Evolutionary conservation across 2,888 invertebrate species (phyloP).

Genomic region (Drosophila putrida): DNA sequence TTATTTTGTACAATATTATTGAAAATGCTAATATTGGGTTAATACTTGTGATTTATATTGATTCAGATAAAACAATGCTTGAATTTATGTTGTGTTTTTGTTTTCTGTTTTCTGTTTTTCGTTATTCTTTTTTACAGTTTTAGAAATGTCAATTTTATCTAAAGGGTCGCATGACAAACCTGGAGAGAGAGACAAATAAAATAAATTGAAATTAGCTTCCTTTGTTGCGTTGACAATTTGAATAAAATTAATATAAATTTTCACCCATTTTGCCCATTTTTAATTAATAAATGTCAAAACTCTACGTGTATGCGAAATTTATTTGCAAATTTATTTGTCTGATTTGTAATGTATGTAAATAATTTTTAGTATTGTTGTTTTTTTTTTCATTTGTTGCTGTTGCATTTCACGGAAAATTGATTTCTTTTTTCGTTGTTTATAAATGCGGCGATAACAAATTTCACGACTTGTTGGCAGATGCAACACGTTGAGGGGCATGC

Average conservation of each 20-base stretch:
- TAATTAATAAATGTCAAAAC: slow-evolving; percentile 84
- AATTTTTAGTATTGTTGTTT: too few relatives aligned
- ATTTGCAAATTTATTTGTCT: slow-evolving; percentile 80
- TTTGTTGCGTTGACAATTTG: slow-evolving; percentile 82
- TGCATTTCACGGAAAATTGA: slow-evolving; percentile 59
- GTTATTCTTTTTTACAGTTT: slow-evolving; percentile 19
- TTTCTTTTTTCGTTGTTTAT: slow-evolving; percentile 39
- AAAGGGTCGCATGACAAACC: slow-evolving; percentile 46
- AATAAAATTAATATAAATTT: slow-evolving; percentile 84
- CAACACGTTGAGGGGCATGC: slow-evolving; percentile 7
- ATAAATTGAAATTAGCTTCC: slow-evolving; percentile 79
- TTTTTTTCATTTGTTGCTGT: slow-evolving; percentile 23
- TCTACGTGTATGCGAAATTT: slow-evolving; percentile 72
- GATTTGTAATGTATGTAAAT: slow-evolving; percentile 58
- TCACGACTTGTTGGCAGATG: slow-evolving; percentile 36
- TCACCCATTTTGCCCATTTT: slow-evolving; percentile 75
- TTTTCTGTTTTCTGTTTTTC: slow-evolving; percentile 10
- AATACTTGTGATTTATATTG: slow-evolving; percentile 53
- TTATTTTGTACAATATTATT: slow-evolving; percentile 6
- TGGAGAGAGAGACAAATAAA: slow-evolving; percentile 60
- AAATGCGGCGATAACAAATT: slow-evolving; percentile 69
- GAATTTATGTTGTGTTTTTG: slow-evolving; percentile 34
- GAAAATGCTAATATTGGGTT: slow-evolving; percentile 28
- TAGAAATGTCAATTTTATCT: slow-evolving; percentile 66
- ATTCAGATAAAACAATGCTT: slow-evolving; percentile 41